Evolutionary conservation across 2,888 invertebrate genomes (phyloP).

Genomic region (Aphidius colemani): DNA sequence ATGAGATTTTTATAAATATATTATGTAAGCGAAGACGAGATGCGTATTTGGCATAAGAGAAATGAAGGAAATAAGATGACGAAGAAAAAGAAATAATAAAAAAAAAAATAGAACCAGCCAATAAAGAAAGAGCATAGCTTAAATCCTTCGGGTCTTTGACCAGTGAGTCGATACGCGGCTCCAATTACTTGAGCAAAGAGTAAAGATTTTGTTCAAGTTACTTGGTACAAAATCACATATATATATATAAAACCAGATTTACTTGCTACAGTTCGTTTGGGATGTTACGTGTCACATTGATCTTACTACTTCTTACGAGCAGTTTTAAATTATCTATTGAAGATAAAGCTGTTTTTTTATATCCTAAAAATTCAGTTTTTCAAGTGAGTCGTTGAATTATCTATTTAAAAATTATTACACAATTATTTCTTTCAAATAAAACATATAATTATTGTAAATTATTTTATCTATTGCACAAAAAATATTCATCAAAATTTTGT

Average conservation of each 20-base stretch:
- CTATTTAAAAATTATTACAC: too few species aligned
- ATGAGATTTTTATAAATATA: too few species aligned
- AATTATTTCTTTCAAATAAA: too few species aligned
- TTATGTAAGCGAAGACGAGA: too few species aligned
- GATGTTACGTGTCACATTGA: conserved; percentile 40
- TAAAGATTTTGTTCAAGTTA: conserved; percentile 34
- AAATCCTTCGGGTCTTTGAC: conserved; percentile 41
- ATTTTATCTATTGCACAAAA: too few species aligned
- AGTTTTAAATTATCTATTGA: conserved; percentile 28
- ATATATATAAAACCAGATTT: conserved; percentile 11
- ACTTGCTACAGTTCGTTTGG: conserved; percentile 28
- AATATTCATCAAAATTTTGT: too few species aligned
- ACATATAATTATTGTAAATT: too few species aligned
- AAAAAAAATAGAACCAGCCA: background rate
- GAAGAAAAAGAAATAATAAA: background rate
- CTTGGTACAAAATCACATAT: conserved; percentile 19
- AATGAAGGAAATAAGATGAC: too few species aligned
- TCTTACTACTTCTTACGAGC: conserved; percentile 34
- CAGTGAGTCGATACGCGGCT: conserved; percentile 45
- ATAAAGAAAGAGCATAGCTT: conserved; percentile 2
- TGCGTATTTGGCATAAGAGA: too few species aligned
- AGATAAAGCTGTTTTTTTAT: conserved; percentile 44
- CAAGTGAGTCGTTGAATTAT: conserved; percentile 44
- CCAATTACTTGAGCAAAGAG: conserved; percentile 43
- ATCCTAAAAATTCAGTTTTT: conserved; percentile 45